Evolutionary conservation across 2,797 vertebrate species (phyloP).

Genomic region (Gymnopithys bicolor): DNA sequence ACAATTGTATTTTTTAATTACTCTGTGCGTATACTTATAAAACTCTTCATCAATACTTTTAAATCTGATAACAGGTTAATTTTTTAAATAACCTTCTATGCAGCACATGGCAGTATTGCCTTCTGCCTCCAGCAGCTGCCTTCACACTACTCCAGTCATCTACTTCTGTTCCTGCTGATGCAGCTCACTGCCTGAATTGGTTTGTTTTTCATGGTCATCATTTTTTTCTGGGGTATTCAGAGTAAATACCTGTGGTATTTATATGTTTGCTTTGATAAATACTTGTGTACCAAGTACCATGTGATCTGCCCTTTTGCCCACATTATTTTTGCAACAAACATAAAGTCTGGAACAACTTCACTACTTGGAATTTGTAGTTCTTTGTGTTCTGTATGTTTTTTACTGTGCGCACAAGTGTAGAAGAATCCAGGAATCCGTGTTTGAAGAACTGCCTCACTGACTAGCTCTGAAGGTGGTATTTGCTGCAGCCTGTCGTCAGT

Average conservation of each 20-base stretch:
- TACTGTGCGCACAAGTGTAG: background rate
- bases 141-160: background rate
- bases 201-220: background rate
- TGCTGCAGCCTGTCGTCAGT: background rate
- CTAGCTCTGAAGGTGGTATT: background rate
- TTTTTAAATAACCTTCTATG: background rate
- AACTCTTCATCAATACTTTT: background rate
- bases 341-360: background rate
- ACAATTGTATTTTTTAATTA: background rate
- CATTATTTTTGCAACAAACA: background rate
- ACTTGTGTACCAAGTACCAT: background rate
- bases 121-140: background rate
- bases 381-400: background rate
- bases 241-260: background rate
- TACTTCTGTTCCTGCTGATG: background rate
- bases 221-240: constrained; percentile 21
- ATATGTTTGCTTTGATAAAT: constrained; percentile 3
- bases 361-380: background rate
- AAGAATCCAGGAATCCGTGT: background rate
- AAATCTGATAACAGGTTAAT: background rate
- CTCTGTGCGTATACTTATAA: background rate
- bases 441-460: background rate
- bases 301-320: constrained; percentile 14
- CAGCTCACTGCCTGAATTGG: background rate
- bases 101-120: background rate